phyloP scores from a whole-genome alignment of 92 coral and sea anemone species.

The Parazoanthus swiftii region DNA sequence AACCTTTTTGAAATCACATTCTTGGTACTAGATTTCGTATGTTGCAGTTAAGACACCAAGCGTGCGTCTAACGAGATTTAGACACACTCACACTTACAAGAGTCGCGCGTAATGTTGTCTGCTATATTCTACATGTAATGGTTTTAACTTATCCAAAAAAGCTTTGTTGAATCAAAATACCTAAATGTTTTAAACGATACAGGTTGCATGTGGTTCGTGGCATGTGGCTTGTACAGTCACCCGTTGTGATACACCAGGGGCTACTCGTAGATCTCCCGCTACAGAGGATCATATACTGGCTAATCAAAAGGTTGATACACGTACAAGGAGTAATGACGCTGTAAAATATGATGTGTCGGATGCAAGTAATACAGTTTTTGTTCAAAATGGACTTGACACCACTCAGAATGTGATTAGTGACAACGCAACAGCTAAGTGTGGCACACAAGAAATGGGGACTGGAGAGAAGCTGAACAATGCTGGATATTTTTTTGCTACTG shows the following conservation, averaged over 20 bases:
- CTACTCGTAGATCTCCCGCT: not conserved
- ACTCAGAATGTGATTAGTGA: not conserved
- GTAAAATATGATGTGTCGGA: not conserved
- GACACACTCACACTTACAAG: too few relatives aligned
- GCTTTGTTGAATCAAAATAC: not conserved
- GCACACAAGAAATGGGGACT: not conserved
- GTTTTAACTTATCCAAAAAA: too few relatives aligned
- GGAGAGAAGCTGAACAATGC: not conserved
- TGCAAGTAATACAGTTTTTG: not conserved
- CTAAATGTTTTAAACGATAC: not conserved
- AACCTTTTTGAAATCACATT: too few relatives aligned
- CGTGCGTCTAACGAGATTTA: too few relatives aligned
- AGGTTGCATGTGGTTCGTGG: constrained; percentile 99
- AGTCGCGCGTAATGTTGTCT: not conserved
- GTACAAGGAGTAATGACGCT: not conserved
- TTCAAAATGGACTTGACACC: not conserved
- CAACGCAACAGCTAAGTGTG: not conserved
- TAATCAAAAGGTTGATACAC: not conserved
- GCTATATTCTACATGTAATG: not conserved
- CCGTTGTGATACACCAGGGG: not conserved
- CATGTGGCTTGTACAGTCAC: constrained; percentile 82
- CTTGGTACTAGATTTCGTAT: too few relatives aligned
- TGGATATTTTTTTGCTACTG: not conserved
- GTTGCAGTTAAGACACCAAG: too few relatives aligned
- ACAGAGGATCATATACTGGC: not conserved